Base-by-base conservation (phyloP, 2,113 vertebrate species). In the Dipodomys stephensi region DNA sequence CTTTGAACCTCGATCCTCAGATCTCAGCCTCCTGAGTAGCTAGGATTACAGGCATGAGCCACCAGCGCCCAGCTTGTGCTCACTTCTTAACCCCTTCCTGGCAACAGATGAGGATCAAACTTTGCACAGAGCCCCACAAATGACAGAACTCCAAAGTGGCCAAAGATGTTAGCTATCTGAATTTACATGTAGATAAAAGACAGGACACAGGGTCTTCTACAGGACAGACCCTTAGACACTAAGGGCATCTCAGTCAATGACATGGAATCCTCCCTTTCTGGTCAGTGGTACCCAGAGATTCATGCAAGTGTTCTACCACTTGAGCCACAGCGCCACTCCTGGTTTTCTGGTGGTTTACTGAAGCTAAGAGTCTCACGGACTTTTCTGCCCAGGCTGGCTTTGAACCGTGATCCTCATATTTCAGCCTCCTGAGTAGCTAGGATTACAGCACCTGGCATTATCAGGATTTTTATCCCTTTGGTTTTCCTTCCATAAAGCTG, bases 141-240 rank as follows among this genome's bases (percentile, higher is more conserved):
- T 67, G 35, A 92, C 30, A 11, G 15, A 57, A 57, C 11, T 84
- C 87, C 27, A 87, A 83, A 83, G 0, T 8, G 93, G 39, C 13
- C 89, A 32, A 76, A 83, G 39, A 16, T 84, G 23, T 68, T 82
- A 62, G 49, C 80, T 90, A 85, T 32, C 46, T 11, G 6, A 19
- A 90, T 83, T 82, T 91, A 73, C 22, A 72, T 73, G 28, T 83
- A 78, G 83, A 4, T 0, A 72, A 78, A 69, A 92, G n/a, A 87
- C 53, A 83, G 49, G n/a, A 82, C 4, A 89, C 44, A 89, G 57
- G 49, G 28, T 83, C 39, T 62, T 72, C 60, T 15, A 22, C 2
- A 30, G n/a, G 12, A 57, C 2, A 74, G 69, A 86, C 7, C 32
- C 60, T 87, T 32, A 65, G 53, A 69, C 28, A 53, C 22, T 28